These are phyloP conservation scores for Saimiri boliviensis DNA, from an alignment of 2,113 vertebrate species.

Conservation along the genomic window DNA sequence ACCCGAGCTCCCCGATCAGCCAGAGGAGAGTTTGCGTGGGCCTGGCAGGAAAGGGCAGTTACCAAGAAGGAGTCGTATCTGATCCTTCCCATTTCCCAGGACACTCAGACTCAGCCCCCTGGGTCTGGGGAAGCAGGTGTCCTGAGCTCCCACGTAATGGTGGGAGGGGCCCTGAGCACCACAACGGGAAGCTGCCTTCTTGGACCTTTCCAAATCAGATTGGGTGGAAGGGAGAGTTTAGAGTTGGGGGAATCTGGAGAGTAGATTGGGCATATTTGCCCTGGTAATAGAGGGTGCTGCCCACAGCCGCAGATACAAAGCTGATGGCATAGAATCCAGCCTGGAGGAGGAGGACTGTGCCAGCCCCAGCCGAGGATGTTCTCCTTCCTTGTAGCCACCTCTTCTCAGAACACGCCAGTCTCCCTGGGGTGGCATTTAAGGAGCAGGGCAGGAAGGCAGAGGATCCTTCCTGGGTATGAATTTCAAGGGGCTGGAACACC, in stretches of 20 bases:
- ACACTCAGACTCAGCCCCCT: neutral
- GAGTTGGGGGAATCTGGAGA: neutral
- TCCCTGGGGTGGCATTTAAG: slow-evolving; percentile 38
- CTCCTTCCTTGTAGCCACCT: slow-evolving; percentile 9
- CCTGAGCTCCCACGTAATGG: neutral
- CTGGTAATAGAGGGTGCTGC: slow-evolving; percentile 51
- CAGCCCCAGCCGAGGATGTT: neutral
- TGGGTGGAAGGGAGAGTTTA: neutral
- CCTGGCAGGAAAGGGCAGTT: neutral
- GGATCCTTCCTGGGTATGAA: neutral
- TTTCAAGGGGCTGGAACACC: slow-evolving; percentile 54
- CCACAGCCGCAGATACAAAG: slow-evolving; percentile 38
- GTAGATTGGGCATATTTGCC: neutral
- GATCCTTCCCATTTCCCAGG: neutral
- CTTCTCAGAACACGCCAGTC: slow-evolving; percentile 34
- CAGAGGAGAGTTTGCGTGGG: neutral
- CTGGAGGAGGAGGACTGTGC: neutral
- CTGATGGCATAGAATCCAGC: slow-evolving; percentile 41
- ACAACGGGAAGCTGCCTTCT: neutral
- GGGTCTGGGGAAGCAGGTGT: neutral
- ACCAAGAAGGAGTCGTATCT: neutral
- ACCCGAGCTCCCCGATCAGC: neutral
- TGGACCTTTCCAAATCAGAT: neutral
- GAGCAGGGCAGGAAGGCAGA: slow-evolving; percentile 51
- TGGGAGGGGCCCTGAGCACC: fast-evolving